Evolutionary conservation across 2,797 vertebrate genomes (phyloP), one percentile per base, ranked within the genome.

Genomic region (Enteromius treurensis): DNA sequence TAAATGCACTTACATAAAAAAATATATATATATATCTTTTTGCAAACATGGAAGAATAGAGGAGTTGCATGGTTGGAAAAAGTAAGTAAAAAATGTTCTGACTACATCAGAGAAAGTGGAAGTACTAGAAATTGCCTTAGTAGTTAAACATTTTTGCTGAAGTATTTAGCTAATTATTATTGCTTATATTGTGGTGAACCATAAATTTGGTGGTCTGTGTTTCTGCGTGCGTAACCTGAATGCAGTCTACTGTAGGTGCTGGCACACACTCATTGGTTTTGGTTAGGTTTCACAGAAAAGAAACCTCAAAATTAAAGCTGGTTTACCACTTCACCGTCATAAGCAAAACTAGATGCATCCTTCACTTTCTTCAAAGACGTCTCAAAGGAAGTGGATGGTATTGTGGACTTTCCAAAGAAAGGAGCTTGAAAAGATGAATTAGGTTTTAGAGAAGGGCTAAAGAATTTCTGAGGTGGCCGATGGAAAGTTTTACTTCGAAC

Each of bases 321-420:
- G 68, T 70, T 45, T 69, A 69, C 11, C 67, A 69, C 67, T 6
- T 45, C 67, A 23, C 21, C 3, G 5, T 23, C 67, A n/a, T 40
- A 45, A 45, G 67, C 0, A 42, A 45, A 45, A 0, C 10, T 42
- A 3, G 5, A 14, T 5, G 1, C 37, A 23, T 42, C 67, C 5
- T 69, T 5, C 37, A 6, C 21, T 69, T 15, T 69, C 37, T 69
- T 21, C 37, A n/a, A 2, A 13, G 2, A 42, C 0, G 5, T 68
- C 67, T n/a, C 37, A 68, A 42, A 68, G 4, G 9, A 68, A 68
- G 9, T 40, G 19, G 9, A 40, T 4, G 19, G 5, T 13, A n/a
- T 68, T 68, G 4, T 42, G 67, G 23, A 29, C 58, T 69, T 69
- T 45, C 67, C 67, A 42, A 23, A 69, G 21, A 69, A 69, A 69